phyloP scores from a whole-genome alignment of 1,140 invertebrate genomes.

The Trissolcus basalis region DNA sequence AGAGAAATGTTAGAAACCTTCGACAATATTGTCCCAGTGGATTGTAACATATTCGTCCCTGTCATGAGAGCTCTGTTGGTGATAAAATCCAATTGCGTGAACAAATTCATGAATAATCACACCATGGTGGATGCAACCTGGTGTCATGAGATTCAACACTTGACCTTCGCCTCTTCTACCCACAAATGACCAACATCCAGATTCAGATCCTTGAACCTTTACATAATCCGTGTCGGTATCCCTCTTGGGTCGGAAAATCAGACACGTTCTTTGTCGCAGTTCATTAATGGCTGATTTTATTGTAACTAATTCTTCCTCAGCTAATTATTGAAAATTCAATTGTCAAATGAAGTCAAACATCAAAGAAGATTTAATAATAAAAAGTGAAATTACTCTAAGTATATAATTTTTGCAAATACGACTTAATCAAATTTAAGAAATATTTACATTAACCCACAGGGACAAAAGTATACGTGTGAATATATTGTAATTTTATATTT shows the following conservation, averaged over 20 bases:
- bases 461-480: too few species aligned
- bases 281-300: conserved; percentile 76
- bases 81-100: conserved; percentile 82
- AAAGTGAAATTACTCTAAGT: too few species aligned
- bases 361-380: too few species aligned
- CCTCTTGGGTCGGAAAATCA: conserved; percentile 78
- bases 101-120: conserved; percentile 81
- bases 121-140: conserved; percentile 78
- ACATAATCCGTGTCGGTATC: conserved; percentile 79
- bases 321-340: too few species aligned
- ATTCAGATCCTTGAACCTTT: conserved; percentile 64
- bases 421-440: too few species aligned
- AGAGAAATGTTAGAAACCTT: conserved; percentile 57
- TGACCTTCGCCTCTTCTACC: conserved; percentile 79
- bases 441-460: too few species aligned
- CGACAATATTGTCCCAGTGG: conserved; percentile 80
- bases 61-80: conserved; percentile 82
- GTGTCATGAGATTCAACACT: conserved; percentile 78
- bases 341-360: too few species aligned
- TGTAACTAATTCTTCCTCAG: conserved; percentile 71
- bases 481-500: too few species aligned
- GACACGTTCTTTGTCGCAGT: conserved; percentile 78
- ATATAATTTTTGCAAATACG: too few species aligned
- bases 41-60: conserved; percentile 81
- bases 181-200: conserved; percentile 78